These are phyloP conservation scores for Sebastes schlegelii DNA, from an alignment of 2,113 vertebrate genomes.

Conservation along the genomic window DNA sequence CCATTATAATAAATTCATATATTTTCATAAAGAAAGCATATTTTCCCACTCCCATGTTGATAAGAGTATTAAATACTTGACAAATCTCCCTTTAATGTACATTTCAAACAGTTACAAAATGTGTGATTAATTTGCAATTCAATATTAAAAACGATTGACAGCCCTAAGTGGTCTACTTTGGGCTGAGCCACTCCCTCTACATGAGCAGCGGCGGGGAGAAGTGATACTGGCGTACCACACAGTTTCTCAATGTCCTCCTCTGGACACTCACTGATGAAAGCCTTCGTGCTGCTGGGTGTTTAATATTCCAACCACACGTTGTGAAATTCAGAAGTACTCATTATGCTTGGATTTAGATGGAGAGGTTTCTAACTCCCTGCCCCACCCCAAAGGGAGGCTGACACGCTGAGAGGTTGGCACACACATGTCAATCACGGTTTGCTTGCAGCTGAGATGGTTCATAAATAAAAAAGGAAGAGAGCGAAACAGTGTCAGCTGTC, in stretches of 20 bases:
- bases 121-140: no score
- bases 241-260: slow-evolving; percentile 25
- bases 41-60: no score
- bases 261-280: slow-evolving; percentile 51
- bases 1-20: no score
- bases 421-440: slow-evolving; percentile 24
- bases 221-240: neutral
- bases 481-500: slow-evolving; percentile 7
- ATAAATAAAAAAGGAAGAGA: slow-evolving; percentile 1
- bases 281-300: slow-evolving; percentile 8
- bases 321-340: slow-evolving; percentile 42
- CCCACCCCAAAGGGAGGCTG: slow-evolving; percentile 10
- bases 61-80: no score
- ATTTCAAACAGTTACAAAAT: no score
- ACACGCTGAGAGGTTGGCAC: slow-evolving; percentile 28
- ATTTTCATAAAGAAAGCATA: no score
- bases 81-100: no score
- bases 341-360: slow-evolving; percentile 24
- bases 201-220: neutral
- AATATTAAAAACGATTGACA: no score
- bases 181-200: neutral
- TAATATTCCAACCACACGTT: slow-evolving; percentile 59
- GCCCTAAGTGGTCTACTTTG: no score
- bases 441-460: slow-evolving; percentile 11
- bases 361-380: slow-evolving; percentile 1